phyloP scores from a whole-genome alignment of 2,888 invertebrate species.

The Geophilus truncorum region DNA sequence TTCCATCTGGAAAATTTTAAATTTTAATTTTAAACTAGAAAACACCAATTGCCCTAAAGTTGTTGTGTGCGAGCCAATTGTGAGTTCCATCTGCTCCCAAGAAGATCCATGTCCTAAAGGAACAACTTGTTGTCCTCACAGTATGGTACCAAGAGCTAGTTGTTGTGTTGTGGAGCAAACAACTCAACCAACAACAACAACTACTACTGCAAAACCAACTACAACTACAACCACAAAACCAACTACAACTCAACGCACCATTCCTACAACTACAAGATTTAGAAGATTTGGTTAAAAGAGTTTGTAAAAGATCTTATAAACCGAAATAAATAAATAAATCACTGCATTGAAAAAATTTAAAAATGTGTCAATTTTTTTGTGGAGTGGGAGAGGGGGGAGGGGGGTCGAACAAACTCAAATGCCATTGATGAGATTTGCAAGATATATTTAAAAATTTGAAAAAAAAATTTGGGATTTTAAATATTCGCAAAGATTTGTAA shows the following conservation, averaged over 20 bases:
- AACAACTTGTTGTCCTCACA: neutral
- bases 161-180: neutral
- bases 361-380: too few species aligned
- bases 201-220: neutral
- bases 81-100: neutral
- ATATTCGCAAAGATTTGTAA: too few species aligned
- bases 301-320: neutral
- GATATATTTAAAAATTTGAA: too few species aligned
- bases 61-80: neutral
- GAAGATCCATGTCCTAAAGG: neutral
- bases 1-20: too few species aligned
- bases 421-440: too few species aligned
- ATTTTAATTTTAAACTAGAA: neutral
- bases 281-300: neutral
- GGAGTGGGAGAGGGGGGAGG: too few species aligned
- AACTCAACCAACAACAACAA: neutral
- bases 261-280: neutral
- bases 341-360: too few species aligned
- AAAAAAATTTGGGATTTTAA: too few species aligned
- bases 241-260: neutral
- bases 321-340: too few species aligned
- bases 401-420: too few species aligned
- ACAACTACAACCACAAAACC: neutral
- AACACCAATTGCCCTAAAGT: neutral
- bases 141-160: neutral